Evolutionary conservation across 1,140 invertebrate genomes (phyloP).

Genomic region (Ceratina australensis): DNA sequence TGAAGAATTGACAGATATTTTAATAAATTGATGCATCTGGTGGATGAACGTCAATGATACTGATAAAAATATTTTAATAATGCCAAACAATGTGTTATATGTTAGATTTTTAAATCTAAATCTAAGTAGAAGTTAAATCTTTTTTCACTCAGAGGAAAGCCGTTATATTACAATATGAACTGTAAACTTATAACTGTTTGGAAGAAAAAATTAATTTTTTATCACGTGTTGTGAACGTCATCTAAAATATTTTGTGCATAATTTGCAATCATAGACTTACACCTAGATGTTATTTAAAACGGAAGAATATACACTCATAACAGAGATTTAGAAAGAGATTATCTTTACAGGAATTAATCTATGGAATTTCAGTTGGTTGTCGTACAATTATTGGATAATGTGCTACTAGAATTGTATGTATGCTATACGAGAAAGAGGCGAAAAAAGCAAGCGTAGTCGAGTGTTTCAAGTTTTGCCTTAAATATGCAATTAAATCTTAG

Average conservation of each 20-base stretch:
- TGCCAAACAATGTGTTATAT: slow-evolving; percentile 22
- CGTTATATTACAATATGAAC: not conserved
- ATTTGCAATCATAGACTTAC: no score
- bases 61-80: slow-evolving; percentile 49
- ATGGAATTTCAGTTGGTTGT: slow-evolving; percentile 1
- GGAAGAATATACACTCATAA: not conserved
- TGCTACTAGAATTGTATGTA: not conserved
- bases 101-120: slow-evolving; percentile 8
- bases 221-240: slow-evolving; percentile 4
- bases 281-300: no score
- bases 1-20: slow-evolving; percentile 30
- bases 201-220: not conserved
- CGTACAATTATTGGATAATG: not conserved
- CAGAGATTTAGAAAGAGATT: not conserved
- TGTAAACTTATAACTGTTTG: not conserved
- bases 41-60: slow-evolving; percentile 18
- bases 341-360: slow-evolving; percentile 1
- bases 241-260: slow-evolving; percentile 4
- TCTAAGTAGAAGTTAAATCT: slow-evolving; percentile 18
- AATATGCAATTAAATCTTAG: slow-evolving; percentile 16
- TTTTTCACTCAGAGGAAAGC: slow-evolving; percentile 8
- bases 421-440: not conserved
- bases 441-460: not conserved
- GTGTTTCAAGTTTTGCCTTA: slow-evolving; percentile 30
- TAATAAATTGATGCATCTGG: slow-evolving; percentile 32